Evolutionary conservation across 2,888 invertebrate species (phyloP).

Genomic region (Drosophila dives): DNA sequence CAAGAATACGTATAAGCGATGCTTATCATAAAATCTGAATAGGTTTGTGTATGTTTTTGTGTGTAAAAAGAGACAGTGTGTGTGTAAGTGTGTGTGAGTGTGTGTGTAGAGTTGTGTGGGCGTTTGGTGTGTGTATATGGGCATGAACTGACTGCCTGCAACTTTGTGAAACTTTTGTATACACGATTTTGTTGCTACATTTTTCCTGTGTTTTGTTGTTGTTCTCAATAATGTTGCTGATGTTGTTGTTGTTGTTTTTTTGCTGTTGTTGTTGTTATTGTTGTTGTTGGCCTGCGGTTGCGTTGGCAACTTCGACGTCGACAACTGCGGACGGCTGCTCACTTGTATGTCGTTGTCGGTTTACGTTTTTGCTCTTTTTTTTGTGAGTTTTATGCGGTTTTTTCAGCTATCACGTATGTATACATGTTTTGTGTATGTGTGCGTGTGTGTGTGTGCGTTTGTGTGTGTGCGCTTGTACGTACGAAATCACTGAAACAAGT

Average conservation of each 20-base stretch:
- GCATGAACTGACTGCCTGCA: conserved; percentile 47
- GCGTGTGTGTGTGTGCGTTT: conserved; percentile 13
- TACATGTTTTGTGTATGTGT: conserved; percentile 18
- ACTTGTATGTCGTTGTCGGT: conserved; percentile 62
- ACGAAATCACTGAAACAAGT: conserved; percentile 69
- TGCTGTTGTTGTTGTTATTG: conserved; percentile 23
- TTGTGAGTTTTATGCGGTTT: conserved; percentile 64
- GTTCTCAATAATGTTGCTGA: conserved; percentile 27
- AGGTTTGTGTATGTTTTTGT: conserved; percentile 17
- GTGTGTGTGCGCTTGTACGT: conserved; percentile 26
- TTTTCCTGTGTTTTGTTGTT: conserved; percentile 24
- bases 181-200: conserved; percentile 37
- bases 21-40: conserved; percentile 62
- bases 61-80: neutral
- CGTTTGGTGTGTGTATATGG: conserved; percentile 1
- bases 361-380: conserved; percentile 30
- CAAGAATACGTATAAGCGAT: conserved; percentile 73
- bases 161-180: conserved; percentile 64
- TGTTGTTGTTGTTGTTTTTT: neutral
- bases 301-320: conserved; percentile 53
- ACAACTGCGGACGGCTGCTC: conserved; percentile 61
- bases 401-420: conserved; percentile 38
- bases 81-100: conserved; percentile 20
- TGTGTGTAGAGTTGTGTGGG: conserved; percentile 23
- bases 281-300: conserved; percentile 50